Evolutionary conservation across 2,888 invertebrate species (phyloP).

Genomic region (Congeria kusceri): DNA sequence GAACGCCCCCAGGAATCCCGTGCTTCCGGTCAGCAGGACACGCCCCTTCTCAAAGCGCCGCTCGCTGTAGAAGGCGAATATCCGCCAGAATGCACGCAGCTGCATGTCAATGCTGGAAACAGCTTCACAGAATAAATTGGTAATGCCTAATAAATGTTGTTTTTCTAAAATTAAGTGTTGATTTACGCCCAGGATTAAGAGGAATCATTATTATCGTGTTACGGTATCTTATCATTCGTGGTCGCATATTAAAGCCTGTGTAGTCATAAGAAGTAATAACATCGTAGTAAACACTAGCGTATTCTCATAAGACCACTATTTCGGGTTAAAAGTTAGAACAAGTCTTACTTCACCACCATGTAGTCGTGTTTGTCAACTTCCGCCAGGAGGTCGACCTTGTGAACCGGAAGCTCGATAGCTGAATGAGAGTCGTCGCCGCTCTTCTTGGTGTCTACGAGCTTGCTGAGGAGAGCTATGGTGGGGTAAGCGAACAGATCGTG

Average conservation of each 20-base stretch:
- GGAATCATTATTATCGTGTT: too few species aligned
- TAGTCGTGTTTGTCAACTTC: conserved; percentile 84
- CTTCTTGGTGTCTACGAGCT: conserved; percentile 79
- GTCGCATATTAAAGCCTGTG: too few species aligned
- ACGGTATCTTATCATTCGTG: too few species aligned
- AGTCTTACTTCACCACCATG: conserved; percentile 76
- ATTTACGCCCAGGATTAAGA: too few species aligned
- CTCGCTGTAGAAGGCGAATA: conserved; percentile 79
- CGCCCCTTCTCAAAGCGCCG: conserved; percentile 82
- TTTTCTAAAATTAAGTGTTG: background rate
- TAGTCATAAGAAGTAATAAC: too few species aligned
- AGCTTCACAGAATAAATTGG: background rate
- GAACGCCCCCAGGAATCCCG: conserved; percentile 85
- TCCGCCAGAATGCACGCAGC: conserved; percentile 86
- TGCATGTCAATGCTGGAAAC: conserved; percentile 85
- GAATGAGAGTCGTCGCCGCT: conserved; percentile 21
- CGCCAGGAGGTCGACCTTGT: conserved; percentile 78
- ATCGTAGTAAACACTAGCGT: too few species aligned
- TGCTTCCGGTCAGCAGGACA: conserved; percentile 85
- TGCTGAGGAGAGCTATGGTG: conserved; percentile 82
- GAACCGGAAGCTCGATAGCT: conserved; percentile 15
- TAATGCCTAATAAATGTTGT: background rate
- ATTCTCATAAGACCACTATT: too few species aligned
- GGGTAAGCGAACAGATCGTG: conserved; percentile 84
- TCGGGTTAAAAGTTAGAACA: too few species aligned